phyloP scores from a whole-genome alignment of 2,888 invertebrate genomes.

The Timema cristinae region DNA sequence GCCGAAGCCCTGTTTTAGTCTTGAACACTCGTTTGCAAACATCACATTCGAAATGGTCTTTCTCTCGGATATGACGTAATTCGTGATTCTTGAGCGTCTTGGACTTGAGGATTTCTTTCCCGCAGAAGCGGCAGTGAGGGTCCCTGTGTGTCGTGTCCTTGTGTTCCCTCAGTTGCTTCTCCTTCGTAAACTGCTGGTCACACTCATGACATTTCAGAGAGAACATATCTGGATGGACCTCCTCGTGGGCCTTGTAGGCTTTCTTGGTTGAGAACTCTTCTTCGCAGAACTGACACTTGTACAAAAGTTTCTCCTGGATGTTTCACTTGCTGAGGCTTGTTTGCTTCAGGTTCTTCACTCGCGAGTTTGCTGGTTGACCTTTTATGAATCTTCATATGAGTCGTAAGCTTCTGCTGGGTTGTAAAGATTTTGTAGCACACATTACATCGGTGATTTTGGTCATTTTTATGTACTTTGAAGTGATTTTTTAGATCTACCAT shows the following conservation, averaged over 20 bases:
- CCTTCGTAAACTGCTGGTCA: conserved; percentile 25
- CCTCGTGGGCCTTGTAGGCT: conserved; percentile 26
- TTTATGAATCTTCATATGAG: conserved; percentile 19
- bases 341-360: conserved; percentile 20
- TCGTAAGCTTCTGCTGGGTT: not conserved
- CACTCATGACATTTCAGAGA: conserved; percentile 27
- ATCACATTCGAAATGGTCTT: conserved; percentile 31
- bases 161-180: conserved; percentile 30
- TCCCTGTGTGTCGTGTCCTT: conserved; percentile 29
- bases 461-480: conserved; percentile 24
- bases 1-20: conserved; percentile 31
- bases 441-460: conserved; percentile 9
- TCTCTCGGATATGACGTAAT: conserved; percentile 27
- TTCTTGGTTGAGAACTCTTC: conserved; percentile 27
- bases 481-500: conserved; percentile 22
- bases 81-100: conserved; percentile 31
- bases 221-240: conserved; percentile 26
- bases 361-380: conserved; percentile 18
- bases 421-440: conserved; percentile 18
- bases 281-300: conserved; percentile 27
- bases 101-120: conserved; percentile 30
- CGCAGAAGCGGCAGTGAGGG: conserved; percentile 31
- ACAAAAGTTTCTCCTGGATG: conserved; percentile 19
- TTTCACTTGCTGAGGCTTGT: conserved; percentile 17
- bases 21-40: conserved; percentile 32